These are phyloP conservation scores for Piscicola geometra DNA, from an alignment of 2,888 invertebrate genomes.

Conservation along the genomic window DNA sequence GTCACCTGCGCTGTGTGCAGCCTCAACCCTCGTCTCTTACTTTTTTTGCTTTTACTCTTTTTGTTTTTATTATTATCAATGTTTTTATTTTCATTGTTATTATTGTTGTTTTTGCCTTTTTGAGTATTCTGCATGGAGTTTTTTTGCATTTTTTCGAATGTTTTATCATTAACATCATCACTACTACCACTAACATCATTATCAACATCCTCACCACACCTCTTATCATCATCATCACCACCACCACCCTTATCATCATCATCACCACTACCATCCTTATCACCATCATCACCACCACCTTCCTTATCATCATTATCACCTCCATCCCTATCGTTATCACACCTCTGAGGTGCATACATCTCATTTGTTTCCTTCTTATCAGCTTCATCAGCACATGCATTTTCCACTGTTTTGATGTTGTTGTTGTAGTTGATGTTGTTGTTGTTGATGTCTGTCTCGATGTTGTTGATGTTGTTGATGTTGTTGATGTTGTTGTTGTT, in stretches of 20 bases:
- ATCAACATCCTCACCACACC: background rate
- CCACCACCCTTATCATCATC: conserved; percentile 9
- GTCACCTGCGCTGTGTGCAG: conserved; percentile 3
- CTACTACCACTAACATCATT: background rate
- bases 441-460: background rate
- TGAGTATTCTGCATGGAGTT: background rate
- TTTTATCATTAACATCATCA: background rate
- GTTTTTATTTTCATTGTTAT: too few relatives aligned
- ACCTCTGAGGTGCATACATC: too few relatives aligned
- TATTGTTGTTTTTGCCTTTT: background rate
- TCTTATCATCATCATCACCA: background rate
- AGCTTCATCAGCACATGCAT: too few relatives aligned
- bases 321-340: background rate
- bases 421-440: conserved; percentile 7
- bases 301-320: background rate
- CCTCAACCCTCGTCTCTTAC: background rate
- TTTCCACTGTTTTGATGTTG: too few relatives aligned
- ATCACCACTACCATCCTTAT: conserved; percentile 1
- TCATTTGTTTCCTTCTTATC: background rate
- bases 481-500: background rate
- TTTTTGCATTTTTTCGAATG: background rate
- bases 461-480: background rate
- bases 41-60: too few relatives aligned
- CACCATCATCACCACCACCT: background rate
- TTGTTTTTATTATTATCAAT: too few relatives aligned